Conservation (phyloP, 2,113 vertebrate species). For the Urocolius indicus region DNA sequence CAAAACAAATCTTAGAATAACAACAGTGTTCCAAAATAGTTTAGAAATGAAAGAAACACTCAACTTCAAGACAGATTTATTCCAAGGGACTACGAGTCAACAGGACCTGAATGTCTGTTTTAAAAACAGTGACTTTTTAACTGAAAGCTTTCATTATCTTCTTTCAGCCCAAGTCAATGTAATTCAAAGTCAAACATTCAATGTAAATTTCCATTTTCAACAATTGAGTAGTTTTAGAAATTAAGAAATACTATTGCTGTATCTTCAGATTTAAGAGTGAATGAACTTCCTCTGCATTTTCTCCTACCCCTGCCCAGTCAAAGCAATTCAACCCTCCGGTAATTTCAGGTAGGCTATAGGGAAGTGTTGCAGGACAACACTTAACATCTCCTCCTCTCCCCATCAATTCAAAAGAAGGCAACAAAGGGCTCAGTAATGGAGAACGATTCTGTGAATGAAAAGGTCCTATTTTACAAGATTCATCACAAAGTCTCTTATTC, state of each 20-base stretch:
- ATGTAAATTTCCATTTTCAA: not conserved
- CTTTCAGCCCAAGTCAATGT: not conserved
- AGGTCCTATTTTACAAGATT: slow-evolving; percentile 48
- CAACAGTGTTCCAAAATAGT: not conserved
- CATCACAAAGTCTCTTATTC: slow-evolving; percentile 47
- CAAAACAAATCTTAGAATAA: not conserved
- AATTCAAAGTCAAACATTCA: not conserved
- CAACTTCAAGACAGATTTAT: not conserved
- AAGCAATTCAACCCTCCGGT: not conserved
- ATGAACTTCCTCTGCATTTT: not conserved
- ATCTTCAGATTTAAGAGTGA: not conserved
- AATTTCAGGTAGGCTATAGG: not conserved
- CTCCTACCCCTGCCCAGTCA: not conserved
- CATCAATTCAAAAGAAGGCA: not conserved
- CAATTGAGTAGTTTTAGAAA: not conserved
- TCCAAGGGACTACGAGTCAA: not conserved
- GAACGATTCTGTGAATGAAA: slow-evolving; percentile 14
- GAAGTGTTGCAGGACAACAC: not conserved
- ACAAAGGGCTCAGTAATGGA: slow-evolving; percentile 38
- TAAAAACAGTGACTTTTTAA: not conserved
- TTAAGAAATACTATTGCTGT: not conserved
- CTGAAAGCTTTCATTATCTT: not conserved
- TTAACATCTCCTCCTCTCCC: not conserved
- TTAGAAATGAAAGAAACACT: not conserved
- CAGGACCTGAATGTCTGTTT: not conserved